Evolutionary conservation across 2,888 invertebrate genomes (phyloP), one percentile per base, ranked within the genome.

Genomic region (Drosophila subsilvestris): DNA sequence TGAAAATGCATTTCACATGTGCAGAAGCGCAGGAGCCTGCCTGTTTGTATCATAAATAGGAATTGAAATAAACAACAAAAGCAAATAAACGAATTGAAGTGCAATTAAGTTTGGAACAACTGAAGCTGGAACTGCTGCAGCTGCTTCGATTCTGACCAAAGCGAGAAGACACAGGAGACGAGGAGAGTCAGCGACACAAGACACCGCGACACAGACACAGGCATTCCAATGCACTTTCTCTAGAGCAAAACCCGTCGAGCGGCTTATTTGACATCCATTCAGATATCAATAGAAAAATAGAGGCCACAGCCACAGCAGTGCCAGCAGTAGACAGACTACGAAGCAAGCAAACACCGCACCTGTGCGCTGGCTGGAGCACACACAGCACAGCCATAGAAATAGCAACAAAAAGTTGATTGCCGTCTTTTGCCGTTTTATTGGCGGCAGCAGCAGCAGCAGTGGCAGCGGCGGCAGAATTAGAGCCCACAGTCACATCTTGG

Each of bases 141-240:
- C 37, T 37, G 37, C 14, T 37, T 14, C 6, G 37, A 37, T 37
- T 14, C 37, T 37, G 5, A 12, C 14, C 32, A 37, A 29, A 57
- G 32, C 6, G 22, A 48, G 3, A 47, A n/a, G 17, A 55, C 17
- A 6, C 25, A 25, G 25, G 25, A 25, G 5, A 25, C 25, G 22
- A 65, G 42, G 42, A 14, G 32, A 12, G n/a, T 49, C 25, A 25
- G 57, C 29, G 8, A 47, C 54, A 60, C n/a, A 27, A 43, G 45
- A 27, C 14, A 27, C 27, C 6, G 27, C 50, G 27, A 54, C 71
- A 56, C 61, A 69, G 55, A 60, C 65, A 54, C 74, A 57, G 53
- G 50, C 62, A 82, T 87, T 86, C 83, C 82, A 63, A 77, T 86
- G 88, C 88, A 88, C 82, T 83, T 83, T 83, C 82, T 78, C 82